A percentile compares a stretch with the other conserved stretches of the same genome.
Conservation (phyloP, 2,888 invertebrate genomes). For the Branchellion lobata region DNA sequence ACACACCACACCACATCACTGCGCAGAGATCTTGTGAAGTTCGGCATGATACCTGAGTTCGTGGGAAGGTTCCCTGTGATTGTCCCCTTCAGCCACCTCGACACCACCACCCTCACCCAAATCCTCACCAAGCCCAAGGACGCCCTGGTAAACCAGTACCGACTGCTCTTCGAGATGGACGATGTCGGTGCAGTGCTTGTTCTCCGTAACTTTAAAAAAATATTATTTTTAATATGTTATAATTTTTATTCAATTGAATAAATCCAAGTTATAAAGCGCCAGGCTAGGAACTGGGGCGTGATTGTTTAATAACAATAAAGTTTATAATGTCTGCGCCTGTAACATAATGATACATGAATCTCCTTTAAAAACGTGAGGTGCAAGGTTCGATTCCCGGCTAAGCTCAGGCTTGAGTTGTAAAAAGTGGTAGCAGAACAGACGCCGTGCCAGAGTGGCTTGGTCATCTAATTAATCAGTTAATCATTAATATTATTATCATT, state of each 20-base stretch:
- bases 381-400: no score
- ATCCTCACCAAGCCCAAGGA: conserved; percentile 97
- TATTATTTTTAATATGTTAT: background rate
- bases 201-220: background rate
- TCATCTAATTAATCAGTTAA: no score
- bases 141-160: conserved; percentile 93
- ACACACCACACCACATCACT: no score
- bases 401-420: no score
- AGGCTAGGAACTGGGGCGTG: no score
- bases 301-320: no score
- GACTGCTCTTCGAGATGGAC: conserved; percentile 89
- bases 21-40: conserved; percentile 87
- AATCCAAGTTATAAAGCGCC: background rate
- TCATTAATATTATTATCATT: no score
- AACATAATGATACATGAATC: no score
- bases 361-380: no score
- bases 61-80: conserved; percentile 80
- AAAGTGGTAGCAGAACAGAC: no score
- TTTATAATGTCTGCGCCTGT: no score
- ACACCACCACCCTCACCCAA: conserved; percentile 83
- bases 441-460: no score
- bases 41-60: conserved; percentile 70
- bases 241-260: background rate
- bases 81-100: conserved; percentile 94
- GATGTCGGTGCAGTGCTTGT: conserved; percentile 62